phyloP scores from a whole-genome alignment of 1,140 invertebrate species.

The Augochlora pura region DNA sequence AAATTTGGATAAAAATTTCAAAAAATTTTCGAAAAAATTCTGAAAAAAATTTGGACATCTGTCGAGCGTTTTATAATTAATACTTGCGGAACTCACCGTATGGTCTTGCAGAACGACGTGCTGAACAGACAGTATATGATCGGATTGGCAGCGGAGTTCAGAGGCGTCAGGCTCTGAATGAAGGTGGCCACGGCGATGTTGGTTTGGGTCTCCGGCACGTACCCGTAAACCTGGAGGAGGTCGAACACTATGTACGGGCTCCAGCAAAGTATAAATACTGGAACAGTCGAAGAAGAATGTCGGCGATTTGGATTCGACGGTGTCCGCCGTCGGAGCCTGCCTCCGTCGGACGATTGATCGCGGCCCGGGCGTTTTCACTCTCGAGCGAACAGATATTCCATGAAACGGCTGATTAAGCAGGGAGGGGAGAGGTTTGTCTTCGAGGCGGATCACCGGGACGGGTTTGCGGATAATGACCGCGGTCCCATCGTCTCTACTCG shows the following conservation, averaged over 20 bases:
- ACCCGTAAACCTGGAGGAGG: constrained; percentile 93
- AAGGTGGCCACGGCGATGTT: constrained; percentile 93
- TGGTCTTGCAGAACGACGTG: constrained; percentile 91
- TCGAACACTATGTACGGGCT: constrained; percentile 97
- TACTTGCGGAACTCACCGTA: constrained; percentile 87
- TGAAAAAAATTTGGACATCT: no score
- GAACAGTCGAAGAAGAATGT: constrained; percentile 66
- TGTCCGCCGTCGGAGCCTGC: no score
- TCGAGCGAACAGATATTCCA: neutral
- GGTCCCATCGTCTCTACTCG: no score
- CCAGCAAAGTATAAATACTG: constrained; percentile 98
- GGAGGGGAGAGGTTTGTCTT: neutral
- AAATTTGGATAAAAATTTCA: no score
- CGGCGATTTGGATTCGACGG: neutral
- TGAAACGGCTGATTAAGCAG: neutral
- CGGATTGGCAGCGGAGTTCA: constrained; percentile 97
- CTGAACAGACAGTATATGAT: constrained; percentile 97
- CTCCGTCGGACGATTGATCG: no score
- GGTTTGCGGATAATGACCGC: neutral
- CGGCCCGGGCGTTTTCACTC: no score
- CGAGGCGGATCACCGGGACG: neutral
- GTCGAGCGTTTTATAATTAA: no score
- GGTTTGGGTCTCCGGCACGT: constrained; percentile 89
- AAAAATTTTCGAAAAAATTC: no score
- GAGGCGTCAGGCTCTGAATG: constrained; percentile 94